Evolutionary conservation across 2,113 vertebrate genomes (phyloP).

Genomic region (Vimba vimba): DNA sequence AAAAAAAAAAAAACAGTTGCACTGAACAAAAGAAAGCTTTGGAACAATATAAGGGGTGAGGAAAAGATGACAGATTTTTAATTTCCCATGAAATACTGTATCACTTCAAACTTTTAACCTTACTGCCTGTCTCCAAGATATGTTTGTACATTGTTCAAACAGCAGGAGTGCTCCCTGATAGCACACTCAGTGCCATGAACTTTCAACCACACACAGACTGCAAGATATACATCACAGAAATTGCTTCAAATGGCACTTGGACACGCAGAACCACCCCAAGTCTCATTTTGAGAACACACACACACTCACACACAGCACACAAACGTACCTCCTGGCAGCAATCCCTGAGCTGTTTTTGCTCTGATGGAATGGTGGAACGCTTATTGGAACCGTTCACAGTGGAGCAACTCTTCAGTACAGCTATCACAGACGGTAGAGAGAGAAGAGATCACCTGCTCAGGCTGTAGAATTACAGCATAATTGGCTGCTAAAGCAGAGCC

Average conservation of each 20-base stretch:
- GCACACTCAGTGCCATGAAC: neutral
- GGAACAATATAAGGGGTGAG: neutral
- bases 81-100: neutral
- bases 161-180: neutral
- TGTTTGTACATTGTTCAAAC: conserved; percentile 7
- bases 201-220: conserved; percentile 19
- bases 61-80: neutral
- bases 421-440: conserved; percentile 69
- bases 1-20: neutral
- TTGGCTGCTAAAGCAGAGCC: conserved; percentile 75
- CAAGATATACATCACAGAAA: conserved; percentile 20
- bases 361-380: conserved; percentile 61
- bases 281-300: conserved; percentile 16
- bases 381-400: conserved; percentile 72
- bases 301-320: neutral
- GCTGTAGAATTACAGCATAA: conserved; percentile 75
- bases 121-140: neutral
- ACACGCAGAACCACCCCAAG: conserved; percentile 29
- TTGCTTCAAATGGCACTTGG: conserved; percentile 27
- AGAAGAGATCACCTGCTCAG: conserved; percentile 75
- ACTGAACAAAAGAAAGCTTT: neutral
- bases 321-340: conserved; percentile 25
- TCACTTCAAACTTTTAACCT: neutral
- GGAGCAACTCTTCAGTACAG: conserved; percentile 69
- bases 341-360: conserved; percentile 66